Percentiles rank a stretch among this genome's conserved stretches.
Evolutionary conservation across 2,113 vertebrate genomes (phyloP).

Genomic region (Rynchops niger): DNA sequence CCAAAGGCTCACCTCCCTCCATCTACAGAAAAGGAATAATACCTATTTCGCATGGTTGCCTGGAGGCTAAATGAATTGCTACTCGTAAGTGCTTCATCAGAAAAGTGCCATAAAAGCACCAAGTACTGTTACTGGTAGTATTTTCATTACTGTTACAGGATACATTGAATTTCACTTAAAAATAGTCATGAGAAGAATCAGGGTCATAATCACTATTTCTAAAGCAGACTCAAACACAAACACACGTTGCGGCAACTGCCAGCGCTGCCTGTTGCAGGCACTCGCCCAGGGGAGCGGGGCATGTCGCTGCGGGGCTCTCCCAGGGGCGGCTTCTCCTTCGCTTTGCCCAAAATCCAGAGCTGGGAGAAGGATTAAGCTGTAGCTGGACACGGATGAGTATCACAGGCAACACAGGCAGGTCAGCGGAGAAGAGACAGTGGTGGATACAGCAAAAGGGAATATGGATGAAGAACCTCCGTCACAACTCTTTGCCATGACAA

Average conservation of each 20-base stretch:
- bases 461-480: not conserved
- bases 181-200: rapidly evolving
- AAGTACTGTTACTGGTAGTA: not conserved
- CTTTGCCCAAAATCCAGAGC: not conserved
- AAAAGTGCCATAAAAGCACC: not conserved
- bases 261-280: not conserved
- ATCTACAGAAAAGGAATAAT: not conserved
- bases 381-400: rapidly evolving
- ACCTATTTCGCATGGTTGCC: not conserved
- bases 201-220: not conserved
- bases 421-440: not conserved
- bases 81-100: not conserved
- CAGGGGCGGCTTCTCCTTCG: rapidly evolving
- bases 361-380: not conserved
- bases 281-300: rapidly evolving
- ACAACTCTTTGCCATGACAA: constrained; percentile 34
- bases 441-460: rapidly evolving
- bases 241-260: rapidly evolving
- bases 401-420: not conserved
- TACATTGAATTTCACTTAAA: not conserved
- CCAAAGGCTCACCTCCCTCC: not conserved
- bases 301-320: not conserved
- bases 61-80: not conserved
- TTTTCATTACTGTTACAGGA: not conserved
- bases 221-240: not conserved